Conservation (phyloP, 2,888 invertebrate species). For the Carpatolechia fugitivella region DNA sequence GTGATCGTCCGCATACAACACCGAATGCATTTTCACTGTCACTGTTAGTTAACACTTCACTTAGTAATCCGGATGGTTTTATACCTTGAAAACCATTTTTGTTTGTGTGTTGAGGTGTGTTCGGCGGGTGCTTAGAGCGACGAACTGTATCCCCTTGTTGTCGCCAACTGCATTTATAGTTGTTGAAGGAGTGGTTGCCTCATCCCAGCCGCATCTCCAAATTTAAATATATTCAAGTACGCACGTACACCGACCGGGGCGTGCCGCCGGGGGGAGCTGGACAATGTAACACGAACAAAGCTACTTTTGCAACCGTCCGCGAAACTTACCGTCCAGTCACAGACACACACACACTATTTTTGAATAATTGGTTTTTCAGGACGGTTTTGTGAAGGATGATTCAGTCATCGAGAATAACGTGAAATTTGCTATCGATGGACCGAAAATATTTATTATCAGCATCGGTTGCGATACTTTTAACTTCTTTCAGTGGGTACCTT, state of each 20-base stretch:
- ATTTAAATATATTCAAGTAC: conserved; percentile 80
- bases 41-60: conserved; percentile 10
- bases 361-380: conserved; percentile 19
- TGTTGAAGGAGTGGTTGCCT: conserved; percentile 56
- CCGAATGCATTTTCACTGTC: background rate
- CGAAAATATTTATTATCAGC: too few species aligned
- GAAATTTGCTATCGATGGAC: too few species aligned
- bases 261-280: conserved; percentile 52
- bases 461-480: too few species aligned
- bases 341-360: conserved; percentile 51
- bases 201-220: conserved; percentile 76
- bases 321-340: conserved; percentile 48
- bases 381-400: too few species aligned
- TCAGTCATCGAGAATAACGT: background rate
- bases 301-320: conserved; percentile 67
- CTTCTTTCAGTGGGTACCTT: too few species aligned
- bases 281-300: conserved; percentile 74
- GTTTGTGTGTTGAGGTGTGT: conserved; percentile 50
- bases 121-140: conserved; percentile 61
- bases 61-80: background rate
- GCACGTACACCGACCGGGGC: conserved; percentile 65
- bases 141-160: conserved; percentile 64
- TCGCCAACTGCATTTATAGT: conserved; percentile 66
- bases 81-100: conserved; percentile 74
- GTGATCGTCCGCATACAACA: too few species aligned